Conservation (phyloP, 1,140 invertebrate species). For the Marisa cornuarietis region DNA sequence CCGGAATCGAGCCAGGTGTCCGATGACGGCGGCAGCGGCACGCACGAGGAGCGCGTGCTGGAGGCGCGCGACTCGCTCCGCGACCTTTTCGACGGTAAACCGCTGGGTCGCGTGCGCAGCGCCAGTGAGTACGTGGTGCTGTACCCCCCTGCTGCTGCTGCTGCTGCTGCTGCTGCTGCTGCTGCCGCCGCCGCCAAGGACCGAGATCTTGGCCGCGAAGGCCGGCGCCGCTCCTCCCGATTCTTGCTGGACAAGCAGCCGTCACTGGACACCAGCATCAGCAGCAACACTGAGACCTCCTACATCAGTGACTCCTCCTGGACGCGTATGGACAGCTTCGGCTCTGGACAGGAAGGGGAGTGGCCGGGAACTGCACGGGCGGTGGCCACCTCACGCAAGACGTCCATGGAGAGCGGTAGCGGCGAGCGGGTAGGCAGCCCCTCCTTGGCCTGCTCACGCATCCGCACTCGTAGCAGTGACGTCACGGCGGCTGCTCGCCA, state of each 20-base stretch:
- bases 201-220: slow-evolving; percentile 7
- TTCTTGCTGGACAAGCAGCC: slow-evolving; percentile 25
- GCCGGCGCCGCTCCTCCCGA: slow-evolving; percentile 13
- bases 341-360: slow-evolving; percentile 21
- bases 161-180: neutral
- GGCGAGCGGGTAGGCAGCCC: slow-evolving; percentile 13
- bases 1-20: slow-evolving; percentile 34
- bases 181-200: slow-evolving; percentile 6
- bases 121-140: slow-evolving; percentile 43
- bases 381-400: neutral
- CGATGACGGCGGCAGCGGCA: slow-evolving; percentile 17
- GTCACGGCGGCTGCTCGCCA: slow-evolving; percentile 4
- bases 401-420: slow-evolving; percentile 15
- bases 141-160: slow-evolving; percentile 22
- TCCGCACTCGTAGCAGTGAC: neutral
- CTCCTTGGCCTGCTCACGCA: neutral
- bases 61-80: slow-evolving; percentile 25
- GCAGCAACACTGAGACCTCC: slow-evolving; percentile 37
- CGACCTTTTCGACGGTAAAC: slow-evolving; percentile 31
- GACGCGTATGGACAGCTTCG: slow-evolving; percentile 29
- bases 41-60: slow-evolving; percentile 22
- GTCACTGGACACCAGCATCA: slow-evolving; percentile 32
- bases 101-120: slow-evolving; percentile 31
- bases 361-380: slow-evolving; percentile 1
- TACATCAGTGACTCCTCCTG: slow-evolving; percentile 37